These are phyloP conservation scores for Drepana falcataria DNA, from an alignment of 2,888 invertebrate genomes.

Conservation along the genomic window DNA sequence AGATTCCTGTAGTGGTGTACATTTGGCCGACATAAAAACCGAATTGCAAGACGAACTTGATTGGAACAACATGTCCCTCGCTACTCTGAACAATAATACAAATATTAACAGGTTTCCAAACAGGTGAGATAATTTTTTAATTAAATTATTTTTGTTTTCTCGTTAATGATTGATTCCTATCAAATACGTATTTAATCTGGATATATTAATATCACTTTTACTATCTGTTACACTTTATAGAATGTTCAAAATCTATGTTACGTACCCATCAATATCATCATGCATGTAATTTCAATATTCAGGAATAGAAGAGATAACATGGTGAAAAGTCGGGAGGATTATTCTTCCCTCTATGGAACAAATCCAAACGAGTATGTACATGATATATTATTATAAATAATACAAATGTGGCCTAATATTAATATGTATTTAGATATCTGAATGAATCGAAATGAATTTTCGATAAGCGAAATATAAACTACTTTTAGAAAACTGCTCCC, in stretches of 20 bases:
- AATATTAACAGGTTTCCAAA: slow-evolving; percentile 59
- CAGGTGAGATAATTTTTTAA: slow-evolving; percentile 49
- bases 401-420: slow-evolving; percentile 36
- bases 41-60: slow-evolving; percentile 71
- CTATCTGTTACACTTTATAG: not conserved
- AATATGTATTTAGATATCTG: slow-evolving; percentile 45
- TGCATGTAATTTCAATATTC: slow-evolving; percentile 47
- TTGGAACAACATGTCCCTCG: slow-evolving; percentile 71
- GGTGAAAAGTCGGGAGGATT: slow-evolving; percentile 66
- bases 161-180: not conserved
- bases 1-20: slow-evolving; percentile 33
- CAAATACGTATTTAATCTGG: no score
- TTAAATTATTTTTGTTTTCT: slow-evolving; percentile 2
- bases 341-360: slow-evolving; percentile 61
- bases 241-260: not conserved
- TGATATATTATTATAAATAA: slow-evolving; percentile 36
- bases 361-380: slow-evolving; percentile 72
- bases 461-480: slow-evolving; percentile 3
- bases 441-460: not conserved
- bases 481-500: no score
- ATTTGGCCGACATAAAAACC: slow-evolving; percentile 67
- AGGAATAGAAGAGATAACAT: slow-evolving; percentile 72
- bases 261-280: not conserved
- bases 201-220: no score
- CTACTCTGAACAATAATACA: slow-evolving; percentile 63